These are phyloP conservation scores for Valencia hispanica DNA, from an alignment of 2,797 vertebrate genomes.

Conservation along the genomic window DNA sequence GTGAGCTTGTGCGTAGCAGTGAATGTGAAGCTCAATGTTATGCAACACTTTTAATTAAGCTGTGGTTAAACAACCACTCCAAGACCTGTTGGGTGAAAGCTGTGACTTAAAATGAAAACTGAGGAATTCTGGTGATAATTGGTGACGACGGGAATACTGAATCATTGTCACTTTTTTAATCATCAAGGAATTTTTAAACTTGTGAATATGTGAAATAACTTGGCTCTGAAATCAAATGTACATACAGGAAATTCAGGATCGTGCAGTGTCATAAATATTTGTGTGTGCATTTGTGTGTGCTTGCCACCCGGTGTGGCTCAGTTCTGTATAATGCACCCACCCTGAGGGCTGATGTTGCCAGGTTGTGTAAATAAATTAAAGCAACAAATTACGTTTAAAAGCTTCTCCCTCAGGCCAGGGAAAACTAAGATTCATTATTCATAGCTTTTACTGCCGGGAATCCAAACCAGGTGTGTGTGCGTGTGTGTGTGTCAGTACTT, in stretches of 20 bases:
- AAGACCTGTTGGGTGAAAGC: not conserved
- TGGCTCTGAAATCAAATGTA: not conserved
- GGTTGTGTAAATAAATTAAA: slow-evolving; percentile 80
- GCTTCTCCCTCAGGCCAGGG: slow-evolving; percentile 70
- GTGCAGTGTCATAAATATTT: not conserved
- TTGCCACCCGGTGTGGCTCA: slow-evolving; percentile 16
- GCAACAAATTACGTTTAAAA: slow-evolving; percentile 81
- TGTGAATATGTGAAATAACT: slow-evolving; percentile 13
- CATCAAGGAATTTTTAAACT: not conserved
- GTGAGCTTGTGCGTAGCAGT: not conserved
- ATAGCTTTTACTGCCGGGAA: slow-evolving; percentile 67
- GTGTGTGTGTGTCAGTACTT: slow-evolving; percentile 21
- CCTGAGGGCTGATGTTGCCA: slow-evolving; percentile 66
- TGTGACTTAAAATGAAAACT: not conserved
- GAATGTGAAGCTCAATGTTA: not conserved
- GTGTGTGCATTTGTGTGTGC: not conserved
- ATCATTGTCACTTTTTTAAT: not conserved
- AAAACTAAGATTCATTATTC: slow-evolving; percentile 76
- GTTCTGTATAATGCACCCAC: slow-evolving; percentile 46
- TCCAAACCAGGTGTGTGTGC: slow-evolving; percentile 60
- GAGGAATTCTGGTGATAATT: not conserved
- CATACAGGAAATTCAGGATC: not conserved
- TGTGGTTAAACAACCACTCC: not conserved
- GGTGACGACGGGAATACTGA: not conserved
- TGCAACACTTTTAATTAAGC: not conserved